A percentile compares a stretch with the other conserved stretches of the same genome.
phyloP scores from a whole-genome alignment of 2,888 invertebrate genomes.

The Blastobasis adustella region DNA sequence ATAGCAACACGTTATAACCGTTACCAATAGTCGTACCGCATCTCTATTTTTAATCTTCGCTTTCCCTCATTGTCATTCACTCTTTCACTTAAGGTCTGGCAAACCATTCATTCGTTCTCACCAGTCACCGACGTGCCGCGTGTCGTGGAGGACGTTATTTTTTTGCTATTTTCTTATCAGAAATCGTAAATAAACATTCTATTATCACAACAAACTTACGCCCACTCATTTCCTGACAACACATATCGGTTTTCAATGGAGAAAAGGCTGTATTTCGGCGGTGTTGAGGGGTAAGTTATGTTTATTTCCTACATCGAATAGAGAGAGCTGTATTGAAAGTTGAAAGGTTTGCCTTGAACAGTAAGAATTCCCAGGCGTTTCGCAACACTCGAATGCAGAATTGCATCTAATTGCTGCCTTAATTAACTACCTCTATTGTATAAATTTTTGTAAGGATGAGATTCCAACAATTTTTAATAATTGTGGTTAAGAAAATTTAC shows the following conservation, averaged over 20 bases:
- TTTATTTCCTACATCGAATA: constrained; percentile 13
- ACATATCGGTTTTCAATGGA: constrained; percentile 18
- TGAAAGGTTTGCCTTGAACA: constrained; percentile 56
- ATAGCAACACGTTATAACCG: too few species aligned
- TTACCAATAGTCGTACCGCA: too few species aligned
- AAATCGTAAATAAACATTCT: background rate
- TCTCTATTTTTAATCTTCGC: too few species aligned
- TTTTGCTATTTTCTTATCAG: constrained; percentile 10
- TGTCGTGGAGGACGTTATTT: constrained; percentile 26
- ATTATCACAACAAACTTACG: constrained; percentile 12
- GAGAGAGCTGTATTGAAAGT: constrained; percentile 36
- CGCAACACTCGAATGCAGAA: constrained; percentile 16
- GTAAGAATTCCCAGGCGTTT: constrained; percentile 35
- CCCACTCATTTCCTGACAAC: constrained; percentile 13
- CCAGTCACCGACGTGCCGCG: constrained; percentile 25
- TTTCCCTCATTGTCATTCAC: too few species aligned
- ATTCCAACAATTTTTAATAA: too few species aligned
- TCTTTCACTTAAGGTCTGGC: too few species aligned
- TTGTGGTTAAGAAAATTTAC: too few species aligned
- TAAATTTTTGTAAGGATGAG: background rate
- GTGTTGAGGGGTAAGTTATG: constrained; percentile 59
- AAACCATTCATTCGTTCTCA: constrained; percentile 7
- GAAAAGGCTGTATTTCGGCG: constrained; percentile 48
- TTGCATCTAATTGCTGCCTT: constrained; percentile 11
- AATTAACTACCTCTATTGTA: constrained; percentile 6